Percentiles rank a stretch among this genome's conserved stretches.
Evolutionary conservation across 1,140 invertebrate genomes (phyloP).

Genomic region (Rhyacophila brunnea): DNA sequence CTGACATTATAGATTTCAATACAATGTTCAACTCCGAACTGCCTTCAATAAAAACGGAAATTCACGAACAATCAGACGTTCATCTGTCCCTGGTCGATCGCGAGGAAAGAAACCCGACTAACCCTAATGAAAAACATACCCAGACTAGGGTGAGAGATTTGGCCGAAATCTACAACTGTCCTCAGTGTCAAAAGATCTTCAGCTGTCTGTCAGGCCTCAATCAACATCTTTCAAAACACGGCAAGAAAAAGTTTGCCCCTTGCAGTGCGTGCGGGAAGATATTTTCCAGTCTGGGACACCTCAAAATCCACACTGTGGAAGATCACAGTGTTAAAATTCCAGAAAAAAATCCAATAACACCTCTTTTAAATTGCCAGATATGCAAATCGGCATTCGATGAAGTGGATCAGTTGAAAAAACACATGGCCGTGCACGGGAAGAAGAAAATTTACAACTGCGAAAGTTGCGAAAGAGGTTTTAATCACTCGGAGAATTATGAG

Average conservation of each 20-base stretch:
- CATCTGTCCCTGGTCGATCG: neutral
- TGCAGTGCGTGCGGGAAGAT: constrained; percentile 26
- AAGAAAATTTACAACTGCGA: constrained; percentile 28
- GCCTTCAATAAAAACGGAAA: constrained; percentile 21
- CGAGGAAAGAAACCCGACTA: neutral
- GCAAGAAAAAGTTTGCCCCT: neutral
- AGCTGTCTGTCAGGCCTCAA: constrained; percentile 11
- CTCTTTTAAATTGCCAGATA: constrained; percentile 14
- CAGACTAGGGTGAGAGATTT: constrained; percentile 18
- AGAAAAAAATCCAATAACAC: constrained; percentile 1
- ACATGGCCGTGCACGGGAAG: constrained; percentile 21
- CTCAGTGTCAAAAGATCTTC: constrained; percentile 23
- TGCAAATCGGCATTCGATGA: constrained; percentile 16
- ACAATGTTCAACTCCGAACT: constrained; percentile 16
- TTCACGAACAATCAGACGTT: constrained; percentile 1
- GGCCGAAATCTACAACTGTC: constrained; percentile 17
- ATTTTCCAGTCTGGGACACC: constrained; percentile 6
- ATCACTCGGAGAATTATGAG: constrained; percentile 27
- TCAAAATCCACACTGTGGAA: constrained; percentile 18
- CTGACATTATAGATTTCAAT: constrained; percentile 26
- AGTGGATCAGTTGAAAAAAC: constrained; percentile 22
- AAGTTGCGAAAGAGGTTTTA: constrained; percentile 22
- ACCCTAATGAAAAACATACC: constrained; percentile 23
- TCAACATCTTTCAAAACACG: constrained; percentile 21
- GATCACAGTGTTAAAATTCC: constrained; percentile 11